Base-by-base conservation (phyloP, 2,888 invertebrate genomes). In the Eustalomyia histrio region DNA sequence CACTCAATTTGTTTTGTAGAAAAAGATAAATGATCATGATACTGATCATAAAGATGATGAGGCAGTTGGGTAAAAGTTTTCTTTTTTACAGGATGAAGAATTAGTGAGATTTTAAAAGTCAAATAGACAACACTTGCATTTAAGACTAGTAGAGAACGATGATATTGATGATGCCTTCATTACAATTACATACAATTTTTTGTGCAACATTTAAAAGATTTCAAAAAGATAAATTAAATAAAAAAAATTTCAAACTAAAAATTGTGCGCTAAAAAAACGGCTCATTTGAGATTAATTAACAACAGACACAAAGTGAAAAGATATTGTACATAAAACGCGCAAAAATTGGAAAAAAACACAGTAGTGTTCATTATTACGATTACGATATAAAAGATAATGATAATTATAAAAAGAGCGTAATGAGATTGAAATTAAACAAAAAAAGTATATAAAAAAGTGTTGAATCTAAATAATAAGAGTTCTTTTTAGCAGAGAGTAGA, bases 251-350 rank as follows among this genome's bases (percentile, higher is more conserved):
- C 24, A 71, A 60, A 53, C 39, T 50, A 29, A 74, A 76, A 65
- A 65, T 68, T 68, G 79, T 76, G 64, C 53, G 72, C 71, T 74
- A 72, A 80, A 83, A 83, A 81, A 69, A 78, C 81, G 81, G 63
- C 81, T 78, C 79, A 83, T 79, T 79, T 76, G 58, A 55, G 74
- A 73, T 80, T 80, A 79, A 82, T 79, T 80, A 80, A 82, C 76
- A 75, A 69, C 76, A 82, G 68, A 65, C 69, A 61, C 71, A 79
- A 60, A 68, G 60, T 76, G 69, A 52, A 76, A 73, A 82, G 65
- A 65, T 58, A 29, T 29, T 29, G 29, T 29, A 29, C 29, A 29
- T 29, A 69, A 50, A 82, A 84, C 79, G 85, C 84, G 79, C 35
- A 69, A 63, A 50, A 50, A 47, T 47, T 79, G 79, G 79, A 83